phyloP scores from a whole-genome alignment of 2,113 vertebrate genomes.

The Colius striatus region DNA sequence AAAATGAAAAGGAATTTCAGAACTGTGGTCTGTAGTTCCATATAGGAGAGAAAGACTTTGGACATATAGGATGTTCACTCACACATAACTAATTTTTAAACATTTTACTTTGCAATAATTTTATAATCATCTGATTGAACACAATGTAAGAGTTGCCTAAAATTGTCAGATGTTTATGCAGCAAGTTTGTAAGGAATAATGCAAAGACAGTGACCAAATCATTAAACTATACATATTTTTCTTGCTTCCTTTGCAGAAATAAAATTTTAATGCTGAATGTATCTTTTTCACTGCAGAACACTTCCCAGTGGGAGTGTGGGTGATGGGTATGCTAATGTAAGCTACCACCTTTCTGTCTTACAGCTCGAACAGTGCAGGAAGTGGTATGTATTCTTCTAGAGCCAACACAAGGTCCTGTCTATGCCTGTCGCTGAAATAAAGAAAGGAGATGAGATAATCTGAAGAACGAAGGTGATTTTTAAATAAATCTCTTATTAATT shows the following conservation, averaged over 20 bases:
- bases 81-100: not conserved
- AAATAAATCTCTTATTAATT: not conserved
- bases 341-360: not conserved
- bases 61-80: not conserved
- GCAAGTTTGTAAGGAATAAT: not conserved
- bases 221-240: not conserved
- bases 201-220: not conserved
- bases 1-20: not conserved
- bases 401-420: not conserved
- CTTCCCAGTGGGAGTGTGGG: not conserved
- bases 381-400: not conserved
- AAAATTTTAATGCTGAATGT: not conserved
- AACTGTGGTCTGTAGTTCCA: not conserved
- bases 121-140: not conserved
- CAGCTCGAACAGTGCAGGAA: not conserved
- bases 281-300: not conserved
- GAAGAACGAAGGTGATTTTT: not conserved
- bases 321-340: not conserved
- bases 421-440: not conserved
- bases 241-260: not conserved
- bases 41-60: not conserved
- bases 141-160: not conserved
- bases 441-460: not conserved
- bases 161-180: not conserved
- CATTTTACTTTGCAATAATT: not conserved